Conservation (phyloP, 2,113 vertebrate species). For the Oceanodroma tethys region DNA sequence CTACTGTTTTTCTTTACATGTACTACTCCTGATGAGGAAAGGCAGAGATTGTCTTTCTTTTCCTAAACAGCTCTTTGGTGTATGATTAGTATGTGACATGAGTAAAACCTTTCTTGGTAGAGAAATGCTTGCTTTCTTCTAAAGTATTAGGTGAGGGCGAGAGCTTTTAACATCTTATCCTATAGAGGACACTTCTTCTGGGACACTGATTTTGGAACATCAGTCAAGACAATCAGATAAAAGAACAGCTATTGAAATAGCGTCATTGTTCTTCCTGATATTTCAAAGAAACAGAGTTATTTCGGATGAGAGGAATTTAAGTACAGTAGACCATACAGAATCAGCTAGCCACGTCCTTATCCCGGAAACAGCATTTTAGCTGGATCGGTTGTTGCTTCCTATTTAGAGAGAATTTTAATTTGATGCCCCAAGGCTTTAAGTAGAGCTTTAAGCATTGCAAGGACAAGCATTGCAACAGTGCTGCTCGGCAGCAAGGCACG, state of each 20-base stretch:
- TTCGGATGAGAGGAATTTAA: background rate
- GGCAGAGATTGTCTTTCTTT: background rate
- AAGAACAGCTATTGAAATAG: background rate
- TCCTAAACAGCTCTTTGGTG: conserved; percentile 1
- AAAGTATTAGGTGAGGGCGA: background rate
- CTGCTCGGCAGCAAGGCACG: background rate
- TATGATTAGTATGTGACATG: background rate
- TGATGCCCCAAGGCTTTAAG: background rate
- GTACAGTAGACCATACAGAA: background rate
- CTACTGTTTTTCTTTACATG: conserved; percentile 1
- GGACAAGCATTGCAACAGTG: background rate
- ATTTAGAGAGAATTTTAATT: background rate
- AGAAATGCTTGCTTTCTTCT: background rate
- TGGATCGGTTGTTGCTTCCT: background rate
- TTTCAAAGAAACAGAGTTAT: background rate
- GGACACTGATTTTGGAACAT: background rate
- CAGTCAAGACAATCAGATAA: background rate
- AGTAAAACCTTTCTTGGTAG: background rate
- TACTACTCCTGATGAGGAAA: background rate
- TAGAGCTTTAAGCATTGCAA: background rate
- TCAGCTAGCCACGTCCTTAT: background rate
- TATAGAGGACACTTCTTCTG: background rate
- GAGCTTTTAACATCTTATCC: background rate
- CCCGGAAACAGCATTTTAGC: background rate
- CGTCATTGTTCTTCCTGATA: background rate